phyloP scores from a whole-genome alignment of 1,140 invertebrate genomes.

The Ptiloglossa arizonensis region DNA sequence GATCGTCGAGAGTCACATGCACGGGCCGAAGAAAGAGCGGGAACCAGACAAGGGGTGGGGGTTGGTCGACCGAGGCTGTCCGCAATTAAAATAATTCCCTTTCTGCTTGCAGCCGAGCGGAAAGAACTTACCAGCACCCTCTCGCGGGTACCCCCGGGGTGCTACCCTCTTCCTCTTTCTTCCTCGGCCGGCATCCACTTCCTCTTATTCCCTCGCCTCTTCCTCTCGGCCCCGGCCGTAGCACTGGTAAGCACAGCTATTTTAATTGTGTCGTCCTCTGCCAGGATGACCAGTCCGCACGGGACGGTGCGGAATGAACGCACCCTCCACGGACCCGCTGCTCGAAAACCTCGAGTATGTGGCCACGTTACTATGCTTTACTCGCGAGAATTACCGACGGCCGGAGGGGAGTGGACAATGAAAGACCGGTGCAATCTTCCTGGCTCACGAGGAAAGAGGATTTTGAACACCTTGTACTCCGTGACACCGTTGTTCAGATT shows the following conservation, averaged over 20 bases:
- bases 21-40: conserved; percentile 52
- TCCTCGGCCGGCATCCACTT: conserved; percentile 26
- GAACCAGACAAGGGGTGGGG: conserved; percentile 47
- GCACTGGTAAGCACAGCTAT: conserved; percentile 76
- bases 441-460: conserved; percentile 11
- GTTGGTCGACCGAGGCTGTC: conserved; percentile 80
- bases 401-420: conserved; percentile 44
- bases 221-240: conserved; percentile 10
- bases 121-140: conserved; percentile 79
- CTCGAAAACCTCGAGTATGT: conserved; percentile 66
- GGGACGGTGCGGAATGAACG: conserved; percentile 62
- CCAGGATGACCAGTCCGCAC: conserved; percentile 65
- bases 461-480: not conserved
- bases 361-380: conserved; percentile 70
- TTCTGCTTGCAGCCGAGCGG: conserved; percentile 80
- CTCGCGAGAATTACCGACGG: conserved; percentile 66
- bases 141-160: conserved; percentile 64
- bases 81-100: conserved; percentile 83
- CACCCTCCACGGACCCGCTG: conserved; percentile 40
- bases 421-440: conserved; percentile 50
- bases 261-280: conserved; percentile 77
- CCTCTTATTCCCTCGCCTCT: conserved; percentile 48
- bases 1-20: conserved; percentile 48
- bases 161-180: conserved; percentile 57
- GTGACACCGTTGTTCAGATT: not conserved